A percentile compares a stretch with the other conserved stretches of the same genome.
Evolutionary conservation across 1,140 invertebrate genomes (phyloP).

Genomic region (Drosophila auraria): DNA sequence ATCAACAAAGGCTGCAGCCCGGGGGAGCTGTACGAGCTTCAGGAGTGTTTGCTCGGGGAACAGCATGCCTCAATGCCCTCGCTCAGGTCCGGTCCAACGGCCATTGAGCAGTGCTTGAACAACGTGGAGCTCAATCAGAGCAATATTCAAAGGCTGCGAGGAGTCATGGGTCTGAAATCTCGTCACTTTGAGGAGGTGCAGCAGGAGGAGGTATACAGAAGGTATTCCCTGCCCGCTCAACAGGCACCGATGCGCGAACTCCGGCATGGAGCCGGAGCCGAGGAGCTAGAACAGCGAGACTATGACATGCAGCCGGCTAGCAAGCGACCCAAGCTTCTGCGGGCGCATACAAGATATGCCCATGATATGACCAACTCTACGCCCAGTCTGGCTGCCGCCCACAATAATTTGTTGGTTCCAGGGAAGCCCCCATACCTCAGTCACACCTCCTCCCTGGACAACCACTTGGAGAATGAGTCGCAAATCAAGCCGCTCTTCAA

Average conservation of each 20-base stretch:
- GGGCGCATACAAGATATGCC: slow-evolving; percentile 34
- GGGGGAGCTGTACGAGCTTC: slow-evolving; percentile 50
- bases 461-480: slow-evolving; percentile 47
- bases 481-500: slow-evolving; percentile 52
- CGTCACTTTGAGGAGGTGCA: slow-evolving; percentile 20
- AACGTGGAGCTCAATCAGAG: no score
- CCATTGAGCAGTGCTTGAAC: slow-evolving; percentile 45
- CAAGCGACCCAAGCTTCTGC: slow-evolving; percentile 34
- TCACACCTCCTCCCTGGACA: slow-evolving; percentile 29
- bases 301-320: slow-evolving; percentile 11
- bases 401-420: not conserved
- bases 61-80: slow-evolving; percentile 18
- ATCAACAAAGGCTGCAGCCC: slow-evolving; percentile 49
- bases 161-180: slow-evolving; percentile 27
- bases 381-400: slow-evolving; percentile 22
- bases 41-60: no score
- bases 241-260: slow-evolving; percentile 14
- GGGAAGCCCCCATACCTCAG: slow-evolving; percentile 1
- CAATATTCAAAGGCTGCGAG: no score
- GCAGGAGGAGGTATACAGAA: not conserved
- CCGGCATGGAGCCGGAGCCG: no score
- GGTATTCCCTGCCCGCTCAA: slow-evolving; percentile 28
- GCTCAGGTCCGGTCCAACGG: not conserved
- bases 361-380: slow-evolving; percentile 25
- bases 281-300: no score